Percentiles rank a stretch among this genome's conserved stretches.
Conservation (phyloP, 92 coral and sea anemone genomes). For the Epizoanthus rinbou region DNA sequence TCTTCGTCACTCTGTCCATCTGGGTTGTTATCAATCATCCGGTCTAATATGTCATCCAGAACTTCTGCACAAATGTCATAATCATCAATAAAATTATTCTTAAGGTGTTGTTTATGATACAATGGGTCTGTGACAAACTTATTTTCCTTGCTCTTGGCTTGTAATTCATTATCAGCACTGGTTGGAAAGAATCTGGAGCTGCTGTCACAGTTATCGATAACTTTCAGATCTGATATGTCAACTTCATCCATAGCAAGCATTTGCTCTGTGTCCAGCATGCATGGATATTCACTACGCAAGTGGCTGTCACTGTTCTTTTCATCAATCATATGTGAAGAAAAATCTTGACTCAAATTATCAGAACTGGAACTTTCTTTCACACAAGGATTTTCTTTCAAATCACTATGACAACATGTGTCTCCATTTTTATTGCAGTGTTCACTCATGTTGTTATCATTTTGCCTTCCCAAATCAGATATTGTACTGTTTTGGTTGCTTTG, state of each 20-base stretch:
- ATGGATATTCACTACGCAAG: neutral
- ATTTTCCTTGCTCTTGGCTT: neutral
- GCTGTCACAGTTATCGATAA: neutral
- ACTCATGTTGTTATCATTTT: neutral
- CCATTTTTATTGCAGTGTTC: too few species aligned
- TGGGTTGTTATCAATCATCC: neutral
- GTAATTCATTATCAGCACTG: neutral
- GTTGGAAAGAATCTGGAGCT: neutral
- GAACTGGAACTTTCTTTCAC: neutral
- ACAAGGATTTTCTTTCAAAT: neutral
- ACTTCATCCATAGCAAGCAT: constrained; percentile 63
- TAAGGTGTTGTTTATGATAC: neutral
- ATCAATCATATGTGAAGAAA: neutral
- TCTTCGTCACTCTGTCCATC: neutral
- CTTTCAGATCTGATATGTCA: constrained; percentile 50
- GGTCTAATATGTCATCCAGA: neutral
- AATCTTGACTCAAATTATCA: neutral
- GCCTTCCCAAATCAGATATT: neutral
- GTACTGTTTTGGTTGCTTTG: too few species aligned
- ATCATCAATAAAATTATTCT: neutral
- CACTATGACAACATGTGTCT: too few species aligned
- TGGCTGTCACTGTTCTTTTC: neutral
- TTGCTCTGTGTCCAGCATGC: neutral
- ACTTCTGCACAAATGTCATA: constrained; percentile 1
- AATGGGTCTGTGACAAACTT: too few species aligned